Conservation (phyloP, 2,797 vertebrate species). For the Pempheris klunzingeri region DNA sequence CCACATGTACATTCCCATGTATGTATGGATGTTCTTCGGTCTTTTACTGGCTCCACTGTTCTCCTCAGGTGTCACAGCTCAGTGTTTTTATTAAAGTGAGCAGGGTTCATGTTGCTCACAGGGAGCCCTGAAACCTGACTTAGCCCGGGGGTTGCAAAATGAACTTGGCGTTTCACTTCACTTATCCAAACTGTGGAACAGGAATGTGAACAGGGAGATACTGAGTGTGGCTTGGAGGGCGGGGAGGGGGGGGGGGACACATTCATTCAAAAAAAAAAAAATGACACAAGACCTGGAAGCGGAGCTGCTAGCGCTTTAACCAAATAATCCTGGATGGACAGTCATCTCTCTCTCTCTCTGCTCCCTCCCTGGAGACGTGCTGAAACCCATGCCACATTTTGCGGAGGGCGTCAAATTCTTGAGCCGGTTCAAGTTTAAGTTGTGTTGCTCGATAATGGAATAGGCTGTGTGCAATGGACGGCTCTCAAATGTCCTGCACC, state of each 20-base stretch:
- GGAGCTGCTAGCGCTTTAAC: constrained; percentile 54
- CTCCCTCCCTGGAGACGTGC: constrained; percentile 29
- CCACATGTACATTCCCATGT: too few relatives aligned
- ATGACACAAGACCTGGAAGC: background rate
- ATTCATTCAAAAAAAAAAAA: constrained; percentile 3
- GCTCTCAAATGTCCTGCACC: constrained; percentile 67
- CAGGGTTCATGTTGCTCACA: constrained; percentile 37
- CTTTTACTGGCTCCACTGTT: too few relatives aligned
- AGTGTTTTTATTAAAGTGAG: constrained; percentile 58
- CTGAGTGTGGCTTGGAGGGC: constrained; percentile 21
- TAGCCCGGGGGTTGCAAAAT: constrained; percentile 30
- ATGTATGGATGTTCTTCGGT: too few relatives aligned
- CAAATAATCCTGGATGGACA: constrained; percentile 47
- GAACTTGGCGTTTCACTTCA: constrained; percentile 53
- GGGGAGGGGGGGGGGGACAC: too few relatives aligned
- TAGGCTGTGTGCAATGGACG: background rate
- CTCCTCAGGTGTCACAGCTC: background rate
- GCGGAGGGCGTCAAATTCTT: constrained; percentile 74
- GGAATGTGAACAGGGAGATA: constrained; percentile 41
- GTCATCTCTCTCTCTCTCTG: constrained; percentile 18
- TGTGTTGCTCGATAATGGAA: constrained; percentile 38
- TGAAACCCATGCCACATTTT: constrained; percentile 57
- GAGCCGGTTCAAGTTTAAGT: constrained; percentile 67
- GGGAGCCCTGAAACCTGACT: constrained; percentile 29
- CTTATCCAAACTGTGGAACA: constrained; percentile 53